Evolutionary conservation across 2,888 invertebrate genomes (phyloP).

Genomic region (Drosophila siamana): DNA sequence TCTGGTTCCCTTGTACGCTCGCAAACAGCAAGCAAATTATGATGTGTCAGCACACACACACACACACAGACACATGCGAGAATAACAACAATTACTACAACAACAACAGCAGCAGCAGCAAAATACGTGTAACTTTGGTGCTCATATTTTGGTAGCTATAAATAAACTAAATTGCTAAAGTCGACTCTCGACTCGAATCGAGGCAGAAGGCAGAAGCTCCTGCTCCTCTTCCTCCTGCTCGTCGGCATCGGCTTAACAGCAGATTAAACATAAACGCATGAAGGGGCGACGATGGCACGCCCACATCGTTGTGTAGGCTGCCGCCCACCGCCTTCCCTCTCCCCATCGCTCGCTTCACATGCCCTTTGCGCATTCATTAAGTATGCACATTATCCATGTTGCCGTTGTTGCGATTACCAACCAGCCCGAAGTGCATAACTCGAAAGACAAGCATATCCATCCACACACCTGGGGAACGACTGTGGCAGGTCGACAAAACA

Average conservation of each 20-base stretch:
- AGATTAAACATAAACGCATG: slow-evolving; percentile 67
- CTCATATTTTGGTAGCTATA: slow-evolving; percentile 76
- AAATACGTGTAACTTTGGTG: slow-evolving; percentile 42
- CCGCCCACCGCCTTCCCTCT: neutral
- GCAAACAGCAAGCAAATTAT: slow-evolving; percentile 68
- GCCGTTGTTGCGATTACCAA: slow-evolving; percentile 40
- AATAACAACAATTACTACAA: neutral
- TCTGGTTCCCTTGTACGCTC: too few species aligned
- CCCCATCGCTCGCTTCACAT: too few species aligned
- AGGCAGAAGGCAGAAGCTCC: slow-evolving; percentile 24
- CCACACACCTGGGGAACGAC: slow-evolving; percentile 35
- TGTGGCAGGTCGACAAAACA: slow-evolving; percentile 6
- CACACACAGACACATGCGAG: slow-evolving; percentile 9
- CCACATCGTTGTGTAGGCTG: slow-evolving; percentile 28
- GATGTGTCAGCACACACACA: slow-evolving; percentile 69
- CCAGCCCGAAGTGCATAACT: slow-evolving; percentile 50
- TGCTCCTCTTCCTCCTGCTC: slow-evolving; percentile 9
- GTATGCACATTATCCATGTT: slow-evolving; percentile 59
- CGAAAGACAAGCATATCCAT: slow-evolving; percentile 34
- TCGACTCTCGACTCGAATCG: slow-evolving; percentile 42
- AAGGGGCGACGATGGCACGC: slow-evolving; percentile 16
- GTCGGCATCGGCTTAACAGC: slow-evolving; percentile 63
- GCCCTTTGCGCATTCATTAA: slow-evolving; percentile 57
- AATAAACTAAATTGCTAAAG: slow-evolving; percentile 77
- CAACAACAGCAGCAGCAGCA: slow-evolving; percentile 28